These are phyloP conservation scores for Gallinago solitaria DNA, from an alignment of 2,797 vertebrate genomes.

Conservation along the genomic window DNA sequence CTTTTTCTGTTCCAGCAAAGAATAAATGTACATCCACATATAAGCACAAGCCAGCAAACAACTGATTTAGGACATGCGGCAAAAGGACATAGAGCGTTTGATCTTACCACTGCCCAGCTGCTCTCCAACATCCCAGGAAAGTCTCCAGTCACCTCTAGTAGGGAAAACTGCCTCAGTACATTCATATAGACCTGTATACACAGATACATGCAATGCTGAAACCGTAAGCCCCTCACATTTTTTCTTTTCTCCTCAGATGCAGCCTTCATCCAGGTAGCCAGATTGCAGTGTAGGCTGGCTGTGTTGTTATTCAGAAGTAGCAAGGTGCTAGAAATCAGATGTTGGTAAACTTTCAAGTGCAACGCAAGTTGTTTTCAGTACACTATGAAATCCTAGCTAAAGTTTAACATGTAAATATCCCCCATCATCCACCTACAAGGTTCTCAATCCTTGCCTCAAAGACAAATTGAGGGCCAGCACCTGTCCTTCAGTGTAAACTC, in stretches of 20 bases:
- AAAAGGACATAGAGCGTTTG: not conserved
- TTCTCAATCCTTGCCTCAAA: not conserved
- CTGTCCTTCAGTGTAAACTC: not conserved
- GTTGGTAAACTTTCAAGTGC: constrained; percentile 39
- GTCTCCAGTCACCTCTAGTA: not conserved
- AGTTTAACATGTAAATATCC: constrained; percentile 21
- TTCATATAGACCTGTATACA: not conserved
- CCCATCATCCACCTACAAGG: not conserved
- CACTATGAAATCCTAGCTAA: not conserved
- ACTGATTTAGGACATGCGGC: fast-evolving
- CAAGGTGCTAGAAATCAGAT: constrained; percentile 20
- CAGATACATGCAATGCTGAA: not conserved
- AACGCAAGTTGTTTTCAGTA: not conserved
- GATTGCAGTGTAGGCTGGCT: not conserved
- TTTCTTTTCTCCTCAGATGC: not conserved
- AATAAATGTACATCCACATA: not conserved
- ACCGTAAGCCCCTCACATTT: not conserved
- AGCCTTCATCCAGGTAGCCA: not conserved
- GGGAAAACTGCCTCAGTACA: not conserved
- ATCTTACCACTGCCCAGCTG: not conserved
- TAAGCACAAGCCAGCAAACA: not conserved
- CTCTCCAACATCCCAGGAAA: not conserved
- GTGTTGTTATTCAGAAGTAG: not conserved
- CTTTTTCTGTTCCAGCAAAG: not conserved
- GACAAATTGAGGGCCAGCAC: not conserved